These are phyloP conservation scores for Orthonychiurus folsomi DNA, from an alignment of 2,888 invertebrate species.

Conservation along the genomic window DNA sequence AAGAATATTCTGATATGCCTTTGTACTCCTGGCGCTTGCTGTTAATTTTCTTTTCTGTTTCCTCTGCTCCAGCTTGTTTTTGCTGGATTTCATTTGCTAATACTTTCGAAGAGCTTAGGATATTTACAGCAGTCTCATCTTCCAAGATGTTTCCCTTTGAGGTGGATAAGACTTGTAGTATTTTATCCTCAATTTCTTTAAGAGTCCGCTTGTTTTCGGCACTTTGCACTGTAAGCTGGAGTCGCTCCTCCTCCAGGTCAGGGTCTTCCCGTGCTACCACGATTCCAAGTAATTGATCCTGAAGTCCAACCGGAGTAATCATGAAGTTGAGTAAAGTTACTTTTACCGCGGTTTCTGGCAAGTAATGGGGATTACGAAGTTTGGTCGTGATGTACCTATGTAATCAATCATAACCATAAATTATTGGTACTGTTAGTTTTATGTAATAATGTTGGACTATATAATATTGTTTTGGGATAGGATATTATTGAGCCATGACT, in stretches of 20 bases:
- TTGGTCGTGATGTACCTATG: slow-evolving; percentile 94
- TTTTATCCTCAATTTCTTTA: slow-evolving; percentile 79
- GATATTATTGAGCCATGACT: too few species aligned
- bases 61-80: slow-evolving; percentile 79
- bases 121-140: slow-evolving; percentile 70
- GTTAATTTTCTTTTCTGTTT: slow-evolving; percentile 84
- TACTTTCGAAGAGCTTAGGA: slow-evolving; percentile 75
- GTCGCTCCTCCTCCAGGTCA: slow-evolving; percentile 70
- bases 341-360: slow-evolving; percentile 87
- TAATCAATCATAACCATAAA: too few species aligned
- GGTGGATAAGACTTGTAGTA: slow-evolving; percentile 67
- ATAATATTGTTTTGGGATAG: too few species aligned
- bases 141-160: slow-evolving; percentile 62
- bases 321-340: slow-evolving; percentile 85
- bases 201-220: slow-evolving; percentile 67
- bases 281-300: slow-evolving; percentile 80
- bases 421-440: too few species aligned
- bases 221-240: slow-evolving; percentile 65
- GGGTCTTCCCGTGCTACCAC: slow-evolving; percentile 80
- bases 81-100: slow-evolving; percentile 82
- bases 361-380: slow-evolving; percentile 82
- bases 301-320: slow-evolving; percentile 77
- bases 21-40: slow-evolving; percentile 67
- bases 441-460: too few species aligned
- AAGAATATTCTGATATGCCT: slow-evolving; percentile 82